Percentiles rank a stretch among this genome's conserved stretches.
Evolutionary conservation across 2,113 vertebrate species (phyloP).

Genomic region (Illadopsis cleaveri): DNA sequence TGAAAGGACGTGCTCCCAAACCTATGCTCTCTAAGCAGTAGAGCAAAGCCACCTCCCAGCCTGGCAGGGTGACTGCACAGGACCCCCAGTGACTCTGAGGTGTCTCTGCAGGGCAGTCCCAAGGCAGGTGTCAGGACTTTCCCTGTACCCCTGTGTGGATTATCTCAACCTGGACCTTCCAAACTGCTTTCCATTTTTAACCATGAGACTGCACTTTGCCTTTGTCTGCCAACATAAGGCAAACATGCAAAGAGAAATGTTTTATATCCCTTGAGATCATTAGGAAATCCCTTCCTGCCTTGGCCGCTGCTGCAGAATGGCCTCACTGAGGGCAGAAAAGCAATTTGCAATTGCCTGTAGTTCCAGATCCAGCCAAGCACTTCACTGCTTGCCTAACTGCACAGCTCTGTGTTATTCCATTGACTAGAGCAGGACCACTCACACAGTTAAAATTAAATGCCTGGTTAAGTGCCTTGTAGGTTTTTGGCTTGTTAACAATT

Average conservation of each 20-base stretch:
- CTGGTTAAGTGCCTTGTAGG: slow-evolving; percentile 3
- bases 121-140: background rate
- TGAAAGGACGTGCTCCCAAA: background rate
- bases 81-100: accelerated
- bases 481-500: slow-evolving; percentile 18
- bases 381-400: background rate
- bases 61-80: accelerated
- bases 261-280: background rate
- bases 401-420: background rate
- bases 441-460: slow-evolving; percentile 9
- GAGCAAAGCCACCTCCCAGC: background rate
- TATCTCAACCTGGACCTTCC: background rate
- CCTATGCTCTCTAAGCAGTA: background rate
- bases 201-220: background rate
- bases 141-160: background rate
- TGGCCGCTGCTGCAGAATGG: background rate
- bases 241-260: background rate
- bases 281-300: background rate
- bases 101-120: background rate
- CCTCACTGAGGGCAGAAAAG: background rate
- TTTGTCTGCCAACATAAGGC: background rate
- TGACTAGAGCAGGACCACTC: background rate
- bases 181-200: background rate
- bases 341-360: background rate
- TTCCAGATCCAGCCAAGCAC: background rate